These are phyloP conservation scores for Caenorhabditis becei DNA, from an alignment of 2,888 invertebrate genomes.

Conservation along the genomic window DNA sequence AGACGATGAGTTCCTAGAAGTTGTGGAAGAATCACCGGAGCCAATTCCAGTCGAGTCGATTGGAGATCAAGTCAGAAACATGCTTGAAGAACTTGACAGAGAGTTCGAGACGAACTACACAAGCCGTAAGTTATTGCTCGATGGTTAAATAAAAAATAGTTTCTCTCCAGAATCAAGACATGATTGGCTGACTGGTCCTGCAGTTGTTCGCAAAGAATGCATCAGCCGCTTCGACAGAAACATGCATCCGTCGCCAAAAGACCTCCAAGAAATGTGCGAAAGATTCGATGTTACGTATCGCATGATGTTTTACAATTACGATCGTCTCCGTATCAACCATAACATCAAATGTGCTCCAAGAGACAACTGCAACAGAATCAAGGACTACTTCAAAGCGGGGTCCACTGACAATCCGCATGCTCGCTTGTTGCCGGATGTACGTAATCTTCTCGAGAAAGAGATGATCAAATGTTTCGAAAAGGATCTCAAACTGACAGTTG, in stretches of 20 bases:
- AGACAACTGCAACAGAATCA: neutral
- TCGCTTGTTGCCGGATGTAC: neutral
- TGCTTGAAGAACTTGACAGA: neutral
- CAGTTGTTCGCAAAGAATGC: neutral
- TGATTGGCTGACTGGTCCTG: neutral
- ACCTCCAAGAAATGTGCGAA: neutral
- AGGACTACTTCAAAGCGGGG: neutral
- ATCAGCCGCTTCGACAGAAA: neutral
- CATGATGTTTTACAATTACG: neutral
- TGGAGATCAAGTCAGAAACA: neutral
- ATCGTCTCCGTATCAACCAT: slow-evolving; percentile 1
- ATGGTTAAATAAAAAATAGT: neutral
- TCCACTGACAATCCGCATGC: neutral
- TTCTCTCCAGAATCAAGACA: neutral
- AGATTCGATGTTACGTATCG: neutral
- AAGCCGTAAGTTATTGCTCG: neutral
- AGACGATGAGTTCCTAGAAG: no score
- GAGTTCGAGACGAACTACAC: neutral
- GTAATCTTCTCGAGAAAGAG: neutral
- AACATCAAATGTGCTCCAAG: neutral
- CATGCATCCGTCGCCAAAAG: neutral
- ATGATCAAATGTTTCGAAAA: neutral
- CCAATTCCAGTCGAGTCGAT: neutral
- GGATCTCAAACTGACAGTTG: neutral
- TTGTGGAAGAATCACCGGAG: no score